These are phyloP conservation scores for Sarcophaga rosellei DNA, from an alignment of 2,888 invertebrate species.

Conservation along the genomic window DNA sequence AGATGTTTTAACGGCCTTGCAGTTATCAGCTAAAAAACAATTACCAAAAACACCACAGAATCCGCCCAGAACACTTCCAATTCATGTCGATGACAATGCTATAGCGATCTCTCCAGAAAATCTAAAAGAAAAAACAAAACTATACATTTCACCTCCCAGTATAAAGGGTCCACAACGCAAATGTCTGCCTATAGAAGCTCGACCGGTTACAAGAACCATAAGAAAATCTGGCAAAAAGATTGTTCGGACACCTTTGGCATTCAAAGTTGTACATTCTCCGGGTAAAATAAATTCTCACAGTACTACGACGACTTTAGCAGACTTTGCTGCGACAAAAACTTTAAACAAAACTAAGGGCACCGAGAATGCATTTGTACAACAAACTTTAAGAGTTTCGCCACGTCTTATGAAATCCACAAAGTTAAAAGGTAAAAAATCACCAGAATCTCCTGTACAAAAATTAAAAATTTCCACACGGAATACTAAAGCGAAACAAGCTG, in stretches of 20 bases:
- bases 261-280: slow-evolving; percentile 62
- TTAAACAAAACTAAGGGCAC: slow-evolving; percentile 42
- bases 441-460: slow-evolving; percentile 35
- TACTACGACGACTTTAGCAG: slow-evolving; percentile 55
- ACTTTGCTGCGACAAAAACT: slow-evolving; percentile 45
- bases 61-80: background rate
- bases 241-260: slow-evolving; percentile 67
- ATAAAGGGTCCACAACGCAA: slow-evolving; percentile 67
- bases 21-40: slow-evolving; percentile 78
- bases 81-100: slow-evolving; percentile 58
- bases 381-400: slow-evolving; percentile 60
- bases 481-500: slow-evolving; percentile 2
- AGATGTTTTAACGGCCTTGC: slow-evolving; percentile 77
- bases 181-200: slow-evolving; percentile 74
- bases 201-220: slow-evolving; percentile 70
- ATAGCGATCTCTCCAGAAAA: slow-evolving; percentile 36
- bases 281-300: slow-evolving; percentile 65
- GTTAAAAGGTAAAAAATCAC: slow-evolving; percentile 1
- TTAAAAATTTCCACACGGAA: slow-evolving; percentile 41
- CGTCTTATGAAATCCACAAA: slow-evolving; percentile 58
- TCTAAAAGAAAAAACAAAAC: slow-evolving; percentile 37
- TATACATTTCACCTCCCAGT: slow-evolving; percentile 39
- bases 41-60: slow-evolving; percentile 53
- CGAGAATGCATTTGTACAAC: background rate
- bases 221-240: slow-evolving; percentile 64